phyloP scores from a whole-genome alignment of 2,888 invertebrate genomes.

The Andrena haemorrhoa region DNA sequence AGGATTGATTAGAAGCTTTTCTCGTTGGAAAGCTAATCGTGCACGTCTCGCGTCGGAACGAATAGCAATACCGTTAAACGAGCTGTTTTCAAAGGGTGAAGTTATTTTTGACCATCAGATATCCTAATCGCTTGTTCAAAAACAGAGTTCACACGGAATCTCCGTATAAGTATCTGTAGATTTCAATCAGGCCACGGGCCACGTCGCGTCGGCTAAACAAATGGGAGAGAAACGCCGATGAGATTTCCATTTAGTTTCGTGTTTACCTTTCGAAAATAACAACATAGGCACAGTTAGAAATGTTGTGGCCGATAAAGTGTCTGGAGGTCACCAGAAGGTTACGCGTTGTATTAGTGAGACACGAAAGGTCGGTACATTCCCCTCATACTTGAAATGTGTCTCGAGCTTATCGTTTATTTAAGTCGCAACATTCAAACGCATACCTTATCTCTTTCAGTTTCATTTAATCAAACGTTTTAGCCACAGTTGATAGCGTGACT shows the following conservation, averaged over 20 bases:
- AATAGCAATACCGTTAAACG: slow-evolving; percentile 20
- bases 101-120: slow-evolving; percentile 58
- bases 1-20: background rate
- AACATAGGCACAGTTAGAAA: slow-evolving; percentile 10
- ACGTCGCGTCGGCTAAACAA: background rate
- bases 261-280: slow-evolving; percentile 8
- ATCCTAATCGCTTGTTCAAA: slow-evolving; percentile 55
- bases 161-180: slow-evolving; percentile 30
- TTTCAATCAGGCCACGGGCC: slow-evolving; percentile 34
- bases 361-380: slow-evolving; percentile 24
- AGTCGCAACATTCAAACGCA: background rate
- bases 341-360: slow-evolving; percentile 23
- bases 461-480: slow-evolving; percentile 36
- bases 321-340: slow-evolving; percentile 65
- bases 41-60: background rate
- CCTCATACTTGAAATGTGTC: slow-evolving; percentile 45
- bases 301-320: slow-evolving; percentile 38
- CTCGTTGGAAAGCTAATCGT: background rate
- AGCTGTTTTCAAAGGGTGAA: slow-evolving; percentile 29
- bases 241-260: slow-evolving; percentile 22
- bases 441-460: slow-evolving; percentile 29
- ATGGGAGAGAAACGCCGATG: background rate
- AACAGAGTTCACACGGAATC: slow-evolving; percentile 53
- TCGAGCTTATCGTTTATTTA: slow-evolving; percentile 19
- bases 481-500: slow-evolving; percentile 46